Conservation (phyloP, 1,140 invertebrate genomes). For the Camponotus floridanus region DNA sequence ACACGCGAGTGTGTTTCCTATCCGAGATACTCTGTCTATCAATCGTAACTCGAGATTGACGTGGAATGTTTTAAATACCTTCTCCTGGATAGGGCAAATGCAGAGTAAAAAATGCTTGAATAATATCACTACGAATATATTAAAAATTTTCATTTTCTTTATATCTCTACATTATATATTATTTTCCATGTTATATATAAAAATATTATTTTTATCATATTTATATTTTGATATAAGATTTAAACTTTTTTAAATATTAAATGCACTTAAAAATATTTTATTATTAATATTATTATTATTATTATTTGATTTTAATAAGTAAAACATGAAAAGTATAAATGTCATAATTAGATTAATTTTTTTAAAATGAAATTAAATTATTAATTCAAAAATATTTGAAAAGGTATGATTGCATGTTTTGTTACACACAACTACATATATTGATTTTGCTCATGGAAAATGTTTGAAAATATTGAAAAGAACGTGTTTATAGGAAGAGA, state of each 20-base stretch:
- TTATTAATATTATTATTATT: too few relatives aligned
- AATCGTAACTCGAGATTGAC: slow-evolving; percentile 49
- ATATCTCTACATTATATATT: too few relatives aligned
- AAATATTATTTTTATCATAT: slow-evolving; percentile 15
- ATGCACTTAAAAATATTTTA: too few relatives aligned
- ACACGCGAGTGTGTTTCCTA: slow-evolving; percentile 37
- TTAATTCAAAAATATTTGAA: slow-evolving; percentile 18
- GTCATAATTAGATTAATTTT: background rate
- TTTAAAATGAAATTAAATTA: slow-evolving; percentile 29
- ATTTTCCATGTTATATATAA: background rate
- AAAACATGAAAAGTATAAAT: background rate
- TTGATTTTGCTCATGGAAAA: slow-evolving; percentile 40
- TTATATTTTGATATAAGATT: background rate
- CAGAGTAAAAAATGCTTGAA: background rate
- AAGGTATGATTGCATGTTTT: slow-evolving; percentile 29
- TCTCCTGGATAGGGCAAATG: background rate
- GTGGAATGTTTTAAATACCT: slow-evolving; percentile 2
- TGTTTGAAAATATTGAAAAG: background rate
- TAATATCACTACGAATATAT: background rate
- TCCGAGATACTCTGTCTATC: slow-evolving; percentile 49
- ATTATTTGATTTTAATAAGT: background rate
- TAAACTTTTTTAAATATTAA: too few relatives aligned
- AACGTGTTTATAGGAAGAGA: background rate
- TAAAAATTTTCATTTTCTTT: background rate
- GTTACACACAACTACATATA: slow-evolving; percentile 14